Evolutionary conservation across 2,113 vertebrate species (phyloP).

Genomic region (Protomyctophum bolini): DNA sequence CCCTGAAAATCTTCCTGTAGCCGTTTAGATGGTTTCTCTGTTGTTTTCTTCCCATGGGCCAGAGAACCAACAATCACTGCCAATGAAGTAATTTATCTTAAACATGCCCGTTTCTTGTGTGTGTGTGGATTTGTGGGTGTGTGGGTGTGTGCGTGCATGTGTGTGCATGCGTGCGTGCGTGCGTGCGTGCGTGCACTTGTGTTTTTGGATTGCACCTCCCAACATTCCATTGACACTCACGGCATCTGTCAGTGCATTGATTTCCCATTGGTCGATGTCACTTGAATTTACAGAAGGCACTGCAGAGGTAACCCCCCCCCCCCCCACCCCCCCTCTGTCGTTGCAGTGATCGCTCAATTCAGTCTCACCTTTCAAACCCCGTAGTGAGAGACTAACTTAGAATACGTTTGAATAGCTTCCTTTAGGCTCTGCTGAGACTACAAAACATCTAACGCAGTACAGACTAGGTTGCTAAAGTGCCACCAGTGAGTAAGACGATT

Average conservation of each 20-base stretch:
- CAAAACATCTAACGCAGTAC: background rate
- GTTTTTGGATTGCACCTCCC: conserved; percentile 53
- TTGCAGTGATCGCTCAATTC: conserved; percentile 6
- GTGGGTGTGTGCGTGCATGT: background rate
- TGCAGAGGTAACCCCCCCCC: conserved; percentile 38
- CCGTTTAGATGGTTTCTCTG: too few relatives aligned
- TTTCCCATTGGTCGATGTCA: conserved; percentile 71
- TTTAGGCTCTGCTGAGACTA: background rate
- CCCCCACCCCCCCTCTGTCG: background rate
- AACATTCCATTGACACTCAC: conserved; percentile 61
- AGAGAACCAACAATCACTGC: conserved; percentile 30
- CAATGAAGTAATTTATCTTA: conserved; percentile 57
- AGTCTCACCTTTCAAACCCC: conserved; percentile 8
- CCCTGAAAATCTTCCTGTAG: background rate
- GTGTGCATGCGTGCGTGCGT: conserved; percentile 34
- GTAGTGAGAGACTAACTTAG: conserved; percentile 15
- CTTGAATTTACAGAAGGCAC: conserved; percentile 61
- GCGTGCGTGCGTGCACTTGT: conserved; percentile 25
- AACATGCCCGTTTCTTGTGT: conserved; percentile 46
- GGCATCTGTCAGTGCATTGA: conserved; percentile 69
- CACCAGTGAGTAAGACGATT: background rate
- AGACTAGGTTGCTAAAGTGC: background rate
- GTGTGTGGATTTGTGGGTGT: conserved; percentile 28
- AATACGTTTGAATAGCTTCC: background rate
- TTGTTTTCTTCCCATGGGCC: conserved; percentile 28